Conservation (phyloP, 2,888 invertebrate species). For the Rhyacophila evoluta region DNA sequence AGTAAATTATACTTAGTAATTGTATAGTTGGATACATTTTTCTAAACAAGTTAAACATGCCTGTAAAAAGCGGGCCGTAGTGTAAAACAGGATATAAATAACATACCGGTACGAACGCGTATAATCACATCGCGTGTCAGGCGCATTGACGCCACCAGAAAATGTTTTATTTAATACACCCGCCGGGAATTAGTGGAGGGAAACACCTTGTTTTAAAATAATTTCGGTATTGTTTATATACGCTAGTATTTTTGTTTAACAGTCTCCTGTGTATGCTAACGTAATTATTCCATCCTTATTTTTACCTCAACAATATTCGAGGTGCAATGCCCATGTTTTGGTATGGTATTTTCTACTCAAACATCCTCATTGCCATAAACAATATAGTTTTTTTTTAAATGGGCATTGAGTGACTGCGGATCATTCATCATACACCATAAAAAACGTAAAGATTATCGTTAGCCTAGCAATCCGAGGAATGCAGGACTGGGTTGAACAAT, state of each 20-base stretch:
- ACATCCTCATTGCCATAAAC: no score
- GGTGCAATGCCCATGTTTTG: background rate
- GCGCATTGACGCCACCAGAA: background rate
- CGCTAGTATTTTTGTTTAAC: background rate
- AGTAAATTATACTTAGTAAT: no score
- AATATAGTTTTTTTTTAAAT: no score
- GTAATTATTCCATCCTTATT: background rate
- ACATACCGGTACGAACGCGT: background rate
- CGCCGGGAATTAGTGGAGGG: background rate
- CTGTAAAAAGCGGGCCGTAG: background rate
- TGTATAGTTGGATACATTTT: background rate
- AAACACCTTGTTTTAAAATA: constrained; percentile 22
- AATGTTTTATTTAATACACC: constrained; percentile 14
- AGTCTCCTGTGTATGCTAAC: background rate
- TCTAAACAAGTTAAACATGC: background rate
- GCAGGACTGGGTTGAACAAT: no score
- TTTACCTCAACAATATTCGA: background rate
- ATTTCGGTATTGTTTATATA: background rate
- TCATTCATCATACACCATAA: no score
- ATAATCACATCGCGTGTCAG: constrained; percentile 22
- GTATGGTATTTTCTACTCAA: background rate
- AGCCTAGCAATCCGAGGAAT: no score
- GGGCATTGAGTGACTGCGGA: no score
- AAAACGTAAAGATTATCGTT: no score
- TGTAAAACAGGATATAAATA: constrained; percentile 15